Percentiles rank a stretch among this genome's conserved stretches.
These are phyloP conservation scores for Austrofundulus limnaeus DNA, from an alignment of 2,113 vertebrate genomes.

Conservation along the genomic window DNA sequence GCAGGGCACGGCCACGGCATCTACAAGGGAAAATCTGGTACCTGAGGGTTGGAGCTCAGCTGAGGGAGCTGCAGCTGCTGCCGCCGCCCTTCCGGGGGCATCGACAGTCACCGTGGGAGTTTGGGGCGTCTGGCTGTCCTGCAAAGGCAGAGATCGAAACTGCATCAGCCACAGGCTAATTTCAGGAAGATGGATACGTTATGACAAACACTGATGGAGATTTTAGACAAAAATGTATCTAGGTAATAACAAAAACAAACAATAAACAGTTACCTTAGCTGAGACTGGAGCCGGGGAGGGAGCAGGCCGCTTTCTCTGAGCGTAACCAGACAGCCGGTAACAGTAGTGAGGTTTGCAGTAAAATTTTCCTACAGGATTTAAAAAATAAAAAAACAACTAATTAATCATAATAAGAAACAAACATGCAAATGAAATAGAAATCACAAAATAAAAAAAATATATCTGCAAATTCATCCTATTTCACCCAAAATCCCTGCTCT, in stretches of 20 bases:
- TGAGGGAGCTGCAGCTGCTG: constrained; percentile 58
- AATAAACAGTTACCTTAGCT: constrained; percentile 84
- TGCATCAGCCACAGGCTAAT: neutral
- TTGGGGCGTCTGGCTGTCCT: constrained; percentile 83
- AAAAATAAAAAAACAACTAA: constrained; percentile 10
- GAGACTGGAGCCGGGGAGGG: constrained; percentile 76
- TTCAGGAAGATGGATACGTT: too few relatives aligned
- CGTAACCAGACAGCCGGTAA: constrained; percentile 90
- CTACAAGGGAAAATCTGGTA: constrained; percentile 89
- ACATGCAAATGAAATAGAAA: neutral
- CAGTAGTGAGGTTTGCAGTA: constrained; percentile 99
- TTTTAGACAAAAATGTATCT: neutral
- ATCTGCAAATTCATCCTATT: neutral
- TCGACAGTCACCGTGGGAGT: constrained; percentile 77
- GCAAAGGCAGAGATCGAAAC: constrained; percentile 1
- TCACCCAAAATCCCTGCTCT: constrained; percentile 3
- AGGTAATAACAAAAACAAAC: too few relatives aligned
- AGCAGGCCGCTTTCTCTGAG: constrained; percentile 93
- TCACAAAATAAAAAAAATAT: neutral
- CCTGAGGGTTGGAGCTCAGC: constrained; percentile 88
- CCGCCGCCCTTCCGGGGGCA: constrained; percentile 70
- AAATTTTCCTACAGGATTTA: constrained; percentile 88
- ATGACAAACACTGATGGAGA: too few relatives aligned
- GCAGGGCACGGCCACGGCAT: constrained; percentile 68
- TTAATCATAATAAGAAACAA: neutral